Conservation (phyloP, 2,113 vertebrate genomes). For the Cranoglanis bouderius region DNA sequence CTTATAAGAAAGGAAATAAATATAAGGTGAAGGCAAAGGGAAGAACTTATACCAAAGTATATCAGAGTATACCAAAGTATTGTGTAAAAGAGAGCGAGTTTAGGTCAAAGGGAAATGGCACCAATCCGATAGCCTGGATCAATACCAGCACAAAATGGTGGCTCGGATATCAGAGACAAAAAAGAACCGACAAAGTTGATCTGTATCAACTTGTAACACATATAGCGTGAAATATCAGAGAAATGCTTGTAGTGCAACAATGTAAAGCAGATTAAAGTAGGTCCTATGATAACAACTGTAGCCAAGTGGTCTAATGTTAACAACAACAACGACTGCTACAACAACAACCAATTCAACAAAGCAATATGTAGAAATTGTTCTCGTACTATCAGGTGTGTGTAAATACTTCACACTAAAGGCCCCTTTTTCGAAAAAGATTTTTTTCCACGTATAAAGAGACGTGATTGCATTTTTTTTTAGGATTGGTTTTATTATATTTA, state of each 20-base stretch:
- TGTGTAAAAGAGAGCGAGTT: not conserved
- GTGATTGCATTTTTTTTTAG: not conserved
- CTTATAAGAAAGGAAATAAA: not conserved
- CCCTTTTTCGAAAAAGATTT: not conserved
- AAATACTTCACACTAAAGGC: not conserved
- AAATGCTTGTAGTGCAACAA: not conserved
- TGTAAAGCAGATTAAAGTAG: not conserved
- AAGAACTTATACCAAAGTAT: not conserved
- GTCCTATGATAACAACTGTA: not conserved
- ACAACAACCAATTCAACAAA: not conserved
- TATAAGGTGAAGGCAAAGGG: not conserved
- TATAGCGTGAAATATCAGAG: not conserved
- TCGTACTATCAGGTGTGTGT: not conserved
- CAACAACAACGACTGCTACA: not conserved
- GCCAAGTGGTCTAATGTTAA: not conserved
- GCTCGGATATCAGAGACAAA: not conserved
- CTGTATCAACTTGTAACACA: not conserved
- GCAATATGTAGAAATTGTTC: not conserved
- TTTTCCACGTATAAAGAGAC: not conserved
- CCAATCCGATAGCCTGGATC: not conserved
- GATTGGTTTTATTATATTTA: not conserved
- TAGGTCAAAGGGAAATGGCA: not conserved
- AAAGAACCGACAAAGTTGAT: not conserved
- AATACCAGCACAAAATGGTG: not conserved
- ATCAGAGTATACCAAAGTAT: not conserved